Conservation (phyloP, 2,797 vertebrate species). For the Schizothorax lantsangensis region DNA sequence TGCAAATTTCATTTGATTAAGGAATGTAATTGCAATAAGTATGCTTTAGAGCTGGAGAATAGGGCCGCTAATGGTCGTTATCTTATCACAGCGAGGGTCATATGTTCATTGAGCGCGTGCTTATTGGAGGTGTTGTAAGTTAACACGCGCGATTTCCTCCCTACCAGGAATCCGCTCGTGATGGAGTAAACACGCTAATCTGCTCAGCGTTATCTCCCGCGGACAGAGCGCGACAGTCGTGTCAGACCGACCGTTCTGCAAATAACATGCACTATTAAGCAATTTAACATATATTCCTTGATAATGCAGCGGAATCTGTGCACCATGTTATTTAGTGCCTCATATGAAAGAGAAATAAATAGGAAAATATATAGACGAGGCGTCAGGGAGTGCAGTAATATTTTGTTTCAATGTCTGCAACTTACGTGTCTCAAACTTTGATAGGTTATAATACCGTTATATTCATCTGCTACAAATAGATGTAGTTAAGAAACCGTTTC, state of each 20-base stretch:
- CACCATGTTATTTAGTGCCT: background rate
- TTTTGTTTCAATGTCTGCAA: background rate
- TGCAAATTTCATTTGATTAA: conserved; percentile 71
- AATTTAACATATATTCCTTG: conserved; percentile 48
- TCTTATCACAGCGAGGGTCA: conserved; percentile 73
- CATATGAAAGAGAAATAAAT: conserved; percentile 5
- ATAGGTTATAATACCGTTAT: background rate
- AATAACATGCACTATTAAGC: conserved; percentile 74
- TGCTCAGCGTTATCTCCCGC: conserved; percentile 77
- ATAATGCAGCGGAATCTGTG: conserved; percentile 53
- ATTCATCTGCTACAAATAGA: background rate
- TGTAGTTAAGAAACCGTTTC: background rate
- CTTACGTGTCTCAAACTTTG: background rate
- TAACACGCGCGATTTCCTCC: conserved; percentile 77
- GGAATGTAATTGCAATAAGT: conserved; percentile 70
- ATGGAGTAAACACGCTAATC: conserved; percentile 80
- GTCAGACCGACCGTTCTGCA: conserved; percentile 74
- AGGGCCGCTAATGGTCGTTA: conserved; percentile 74
- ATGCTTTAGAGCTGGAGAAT: conserved; percentile 64
- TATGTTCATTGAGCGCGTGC: conserved; percentile 66
- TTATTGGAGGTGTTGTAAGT: conserved; percentile 77
- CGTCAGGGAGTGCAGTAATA: background rate
- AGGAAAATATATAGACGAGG: background rate
- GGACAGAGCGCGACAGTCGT: conserved; percentile 73
- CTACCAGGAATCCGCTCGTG: conserved; percentile 68